Base-by-base conservation (phyloP, 64 coral and sea anemone genomes). In the Stichodactyla mertensii region DNA sequence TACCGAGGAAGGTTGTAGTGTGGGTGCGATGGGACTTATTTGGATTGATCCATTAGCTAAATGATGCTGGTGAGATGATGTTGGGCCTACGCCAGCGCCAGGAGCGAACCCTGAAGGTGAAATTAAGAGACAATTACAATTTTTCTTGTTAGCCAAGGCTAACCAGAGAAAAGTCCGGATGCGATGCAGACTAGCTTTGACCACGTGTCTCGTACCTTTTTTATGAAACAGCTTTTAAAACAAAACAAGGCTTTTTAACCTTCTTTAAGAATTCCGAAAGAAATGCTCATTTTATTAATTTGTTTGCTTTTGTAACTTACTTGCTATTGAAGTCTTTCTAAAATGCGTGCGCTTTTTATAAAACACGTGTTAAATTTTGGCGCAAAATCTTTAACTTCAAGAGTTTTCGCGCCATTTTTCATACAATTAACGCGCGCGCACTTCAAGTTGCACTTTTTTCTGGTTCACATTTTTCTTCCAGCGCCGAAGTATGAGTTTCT, bases 1-100 rank as follows among this genome's bases (percentile, higher is more conserved):
- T 14, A 99, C 93, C 27, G 93, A 99, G 0, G 93, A 95, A 6
- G 90, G 93, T 79, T 91, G 87, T 71, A 95, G 87, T 55, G 90
- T 69, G 45, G 94, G 70, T 52, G 85, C 88, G 18, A 97, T 90
- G 10, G 94, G 94, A 26, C 91, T 97, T 24, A 97, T 92, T 45
- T 95, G 94, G 83, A 92, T 74, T 10, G 69, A 74, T 74, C 69
- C 69, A 74, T 74, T 82, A 22, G 82, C 84, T 19, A 85, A 16
- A 23, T 85, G 77, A 0, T 70, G 26, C 77, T 95, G 93, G 60
- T 78, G 79, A 71, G 86, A 71, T 88, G 54, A 71, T 85, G 54
- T 64, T 84, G 83, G 57, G 1, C 18, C 14, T 19, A 80, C 77
- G 19, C 66, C n/a, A n/a, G 58, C 77, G 19, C 66, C 31, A n/a